Base-by-base conservation (phyloP, 2,797 vertebrate species). In the Phaenicophaeus curvirostris region DNA sequence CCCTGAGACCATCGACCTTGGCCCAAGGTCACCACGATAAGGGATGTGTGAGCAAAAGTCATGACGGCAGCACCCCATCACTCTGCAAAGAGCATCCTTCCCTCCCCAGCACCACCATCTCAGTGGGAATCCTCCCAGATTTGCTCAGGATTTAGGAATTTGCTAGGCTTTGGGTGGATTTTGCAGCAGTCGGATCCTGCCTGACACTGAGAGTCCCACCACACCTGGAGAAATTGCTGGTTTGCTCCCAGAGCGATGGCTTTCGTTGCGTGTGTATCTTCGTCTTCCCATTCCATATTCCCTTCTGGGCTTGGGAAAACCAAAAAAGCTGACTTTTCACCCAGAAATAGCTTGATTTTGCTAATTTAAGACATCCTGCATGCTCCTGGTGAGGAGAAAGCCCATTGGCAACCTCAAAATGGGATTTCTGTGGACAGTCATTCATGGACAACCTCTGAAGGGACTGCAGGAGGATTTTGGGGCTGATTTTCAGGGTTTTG, bases 51-150 rank as follows among this genome's bases (percentile, higher is more conserved):
- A 84, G 50, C 21, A 28, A n/a, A 24, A 35, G 53, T 24, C 54
- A 20, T 6, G 1, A 3, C 1, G 4, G 20, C 11, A 1, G 18
- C 10, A 11, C n/a, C 46, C 44, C 46, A 11, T 25, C 0, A 6
- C 20, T 31, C 23, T 5, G 4, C 66, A 39, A 8, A 0, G 3
- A 71, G 31, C 57, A 16, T 18, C 41, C 13, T 31, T 11, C 30
- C n/a, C 2, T 1, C 33, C 41, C 54, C 1, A 0, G 5, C 21
- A 16, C 5, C 35, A 0, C 50, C 41, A 4, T 14, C 37, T 37
- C 41, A 2, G 4, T 0, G 1, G 69, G 66, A 55, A 89, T 27
- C 35, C 33, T 5, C 24, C 41, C 77, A 0, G 39, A 66, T 27
- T 13, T 8, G 12, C 46, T 13, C 19, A 1, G 2, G 31, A n/a